A percentile compares a stretch with the other conserved stretches of the same genome.
These are phyloP conservation scores for Gortyna flavago DNA, from an alignment of 2,888 invertebrate species.

Conservation along the genomic window DNA sequence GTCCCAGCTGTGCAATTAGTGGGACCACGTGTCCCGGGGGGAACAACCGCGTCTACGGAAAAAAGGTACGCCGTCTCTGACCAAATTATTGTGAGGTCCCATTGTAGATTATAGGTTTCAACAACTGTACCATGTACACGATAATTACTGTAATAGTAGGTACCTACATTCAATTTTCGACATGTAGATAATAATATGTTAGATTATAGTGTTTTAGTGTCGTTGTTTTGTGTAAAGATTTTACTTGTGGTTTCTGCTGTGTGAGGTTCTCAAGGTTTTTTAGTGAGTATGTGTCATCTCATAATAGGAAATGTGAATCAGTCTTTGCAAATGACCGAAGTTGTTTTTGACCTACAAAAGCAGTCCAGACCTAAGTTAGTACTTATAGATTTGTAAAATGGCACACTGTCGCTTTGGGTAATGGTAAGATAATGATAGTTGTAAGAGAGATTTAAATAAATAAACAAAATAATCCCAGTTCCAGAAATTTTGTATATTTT, in stretches of 20 bases:
- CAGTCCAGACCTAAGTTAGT: too few species aligned
- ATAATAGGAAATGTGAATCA: neutral
- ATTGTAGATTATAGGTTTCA: constrained; percentile 60
- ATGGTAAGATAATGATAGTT: too few species aligned
- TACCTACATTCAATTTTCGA: constrained; percentile 48
- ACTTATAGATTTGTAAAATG: too few species aligned
- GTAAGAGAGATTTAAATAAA: too few species aligned
- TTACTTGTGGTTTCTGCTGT: constrained; percentile 8
- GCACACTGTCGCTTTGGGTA: too few species aligned
- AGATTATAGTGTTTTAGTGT: constrained; percentile 10
- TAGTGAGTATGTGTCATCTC: constrained; percentile 1
- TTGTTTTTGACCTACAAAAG: neutral
- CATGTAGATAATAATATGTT: constrained; percentile 3
- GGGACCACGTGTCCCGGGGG: constrained; percentile 86
- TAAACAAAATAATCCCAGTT: neutral
- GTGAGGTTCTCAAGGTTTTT: constrained; percentile 1
- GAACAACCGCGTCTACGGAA: constrained; percentile 79
- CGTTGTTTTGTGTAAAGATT: constrained; percentile 27
- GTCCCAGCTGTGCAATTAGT: constrained; percentile 90
- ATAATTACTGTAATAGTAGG: constrained; percentile 39
- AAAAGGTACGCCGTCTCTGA: constrained; percentile 66
- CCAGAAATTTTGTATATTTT: neutral
- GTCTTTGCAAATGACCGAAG: neutral
- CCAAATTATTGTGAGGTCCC: constrained; percentile 68
- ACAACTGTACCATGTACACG: constrained; percentile 45